phyloP scores from a whole-genome alignment of 2,797 vertebrate species.

The Aselliscus stoliczkanus region DNA sequence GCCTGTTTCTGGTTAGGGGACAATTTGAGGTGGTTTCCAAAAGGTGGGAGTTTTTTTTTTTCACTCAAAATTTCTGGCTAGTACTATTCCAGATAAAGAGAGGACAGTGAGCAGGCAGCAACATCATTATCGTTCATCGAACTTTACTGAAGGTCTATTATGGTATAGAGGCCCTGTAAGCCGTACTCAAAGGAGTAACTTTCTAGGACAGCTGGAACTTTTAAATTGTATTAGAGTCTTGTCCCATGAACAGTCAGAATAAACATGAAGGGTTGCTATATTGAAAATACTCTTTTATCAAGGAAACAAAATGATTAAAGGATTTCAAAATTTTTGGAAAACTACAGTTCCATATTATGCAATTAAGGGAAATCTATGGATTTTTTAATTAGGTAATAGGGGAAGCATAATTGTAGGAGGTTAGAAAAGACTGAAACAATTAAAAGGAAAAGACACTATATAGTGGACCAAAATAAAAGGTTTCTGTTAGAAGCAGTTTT shows the following conservation, averaged over 20 bases:
- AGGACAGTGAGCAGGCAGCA: background rate
- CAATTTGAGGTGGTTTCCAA: background rate
- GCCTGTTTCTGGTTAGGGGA: background rate
- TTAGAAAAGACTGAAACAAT: background rate
- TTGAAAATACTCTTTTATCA: background rate
- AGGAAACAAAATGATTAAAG: background rate
- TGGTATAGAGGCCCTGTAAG: background rate
- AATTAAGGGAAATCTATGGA: background rate
- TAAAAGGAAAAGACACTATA: background rate
- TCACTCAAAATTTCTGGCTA: background rate
- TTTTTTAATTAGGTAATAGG: background rate
- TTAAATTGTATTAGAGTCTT: background rate
- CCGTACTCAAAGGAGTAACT: background rate
- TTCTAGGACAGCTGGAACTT: background rate
- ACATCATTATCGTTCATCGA: no score
- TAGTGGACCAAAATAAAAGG: background rate
- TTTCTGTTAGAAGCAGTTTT: conserved; percentile 50
- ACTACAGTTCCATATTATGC: background rate
- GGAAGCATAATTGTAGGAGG: background rate
- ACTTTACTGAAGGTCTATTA: background rate
- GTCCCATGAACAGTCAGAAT: background rate
- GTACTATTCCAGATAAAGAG: background rate
- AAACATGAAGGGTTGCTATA: background rate
- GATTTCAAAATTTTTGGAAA: background rate
- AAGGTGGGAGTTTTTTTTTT: background rate